A percentile compares a stretch with the other conserved stretches of the same genome.
phyloP scores from a whole-genome alignment of 2,888 invertebrate genomes.

The Dynastes grantii region DNA sequence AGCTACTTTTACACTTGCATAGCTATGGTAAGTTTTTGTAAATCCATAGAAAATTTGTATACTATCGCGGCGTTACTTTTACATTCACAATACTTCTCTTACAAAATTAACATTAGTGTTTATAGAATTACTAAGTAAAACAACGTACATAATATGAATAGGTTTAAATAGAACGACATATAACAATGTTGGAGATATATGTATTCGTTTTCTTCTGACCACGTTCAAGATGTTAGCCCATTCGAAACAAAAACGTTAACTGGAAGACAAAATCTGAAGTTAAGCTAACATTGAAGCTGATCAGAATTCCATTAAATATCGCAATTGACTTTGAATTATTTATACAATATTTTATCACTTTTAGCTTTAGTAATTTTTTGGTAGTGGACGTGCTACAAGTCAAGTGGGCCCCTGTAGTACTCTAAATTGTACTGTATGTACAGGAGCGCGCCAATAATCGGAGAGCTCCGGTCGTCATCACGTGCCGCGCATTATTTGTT shows the following conservation, averaged over 20 bases:
- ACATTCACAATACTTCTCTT: background rate
- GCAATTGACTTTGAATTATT: slow-evolving; percentile 5
- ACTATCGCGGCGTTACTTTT: too few relatives aligned
- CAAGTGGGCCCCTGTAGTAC: slow-evolving; percentile 43
- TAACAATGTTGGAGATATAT: background rate
- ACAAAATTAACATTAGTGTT: background rate
- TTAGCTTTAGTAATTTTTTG: slow-evolving; percentile 6
- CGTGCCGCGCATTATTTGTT: slow-evolving; percentile 38
- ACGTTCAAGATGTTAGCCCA: slow-evolving; percentile 39
- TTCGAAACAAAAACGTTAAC: slow-evolving; percentile 38
- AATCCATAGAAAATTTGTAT: background rate
- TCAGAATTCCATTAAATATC: slow-evolving; percentile 19
- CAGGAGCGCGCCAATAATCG: slow-evolving; percentile 47
- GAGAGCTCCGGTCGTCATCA: slow-evolving; percentile 50
- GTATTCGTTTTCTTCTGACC: slow-evolving; percentile 10
- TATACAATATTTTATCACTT: slow-evolving; percentile 18
- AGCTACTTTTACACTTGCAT: too few relatives aligned
- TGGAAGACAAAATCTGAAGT: slow-evolving; percentile 47
- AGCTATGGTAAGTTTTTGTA: background rate
- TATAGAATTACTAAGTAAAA: background rate
- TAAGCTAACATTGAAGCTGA: slow-evolving; percentile 38
- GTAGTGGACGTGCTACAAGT: slow-evolving; percentile 39
- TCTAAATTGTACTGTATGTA: slow-evolving; percentile 47
- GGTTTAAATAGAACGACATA: background rate
- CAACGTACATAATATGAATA: background rate